Percentiles rank a stretch among this genome's conserved stretches.
These are phyloP conservation scores for Sinonovacula constricta DNA, from an alignment of 1,140 invertebrate genomes.

Conservation along the genomic window DNA sequence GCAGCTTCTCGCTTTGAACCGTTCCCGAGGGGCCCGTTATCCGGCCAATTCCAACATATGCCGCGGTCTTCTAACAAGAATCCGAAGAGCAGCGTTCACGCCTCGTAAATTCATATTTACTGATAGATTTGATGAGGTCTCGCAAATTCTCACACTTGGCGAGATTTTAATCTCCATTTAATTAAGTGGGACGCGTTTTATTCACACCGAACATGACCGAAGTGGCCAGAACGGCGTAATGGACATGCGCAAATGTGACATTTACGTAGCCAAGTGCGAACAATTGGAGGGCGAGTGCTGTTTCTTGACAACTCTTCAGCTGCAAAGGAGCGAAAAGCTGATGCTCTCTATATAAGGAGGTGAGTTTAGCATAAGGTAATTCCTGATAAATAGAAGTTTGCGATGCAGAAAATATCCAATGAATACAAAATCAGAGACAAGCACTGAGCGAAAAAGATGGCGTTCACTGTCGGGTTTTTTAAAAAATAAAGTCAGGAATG, in stretches of 20 bases:
- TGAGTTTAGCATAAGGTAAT: background rate
- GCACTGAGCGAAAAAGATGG: too few species aligned
- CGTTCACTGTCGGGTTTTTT: too few species aligned
- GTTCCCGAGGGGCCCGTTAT: constrained; percentile 23
- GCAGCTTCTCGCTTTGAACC: constrained; percentile 19
- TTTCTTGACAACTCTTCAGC: background rate
- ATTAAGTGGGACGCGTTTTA: constrained; percentile 39
- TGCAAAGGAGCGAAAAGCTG: background rate
- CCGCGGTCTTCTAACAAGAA: constrained; percentile 13
- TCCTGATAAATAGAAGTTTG: too few species aligned
- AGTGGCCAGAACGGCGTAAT: constrained; percentile 24
- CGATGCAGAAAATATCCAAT: background rate
- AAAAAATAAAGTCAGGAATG: too few species aligned
- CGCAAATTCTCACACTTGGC: constrained; percentile 45
- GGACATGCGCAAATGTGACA: constrained; percentile 43
- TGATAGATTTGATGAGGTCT: constrained; percentile 53
- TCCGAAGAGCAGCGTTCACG: constrained; percentile 25
- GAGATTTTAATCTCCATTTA: constrained; percentile 53
- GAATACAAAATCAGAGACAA: background rate
- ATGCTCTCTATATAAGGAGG: background rate
- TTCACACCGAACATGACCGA: constrained; percentile 26
- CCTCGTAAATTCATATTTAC: constrained; percentile 55
- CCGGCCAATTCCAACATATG: constrained; percentile 42
- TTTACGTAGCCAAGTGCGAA: constrained; percentile 13
- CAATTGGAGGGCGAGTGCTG: background rate